phyloP scores from a whole-genome alignment of 2,797 vertebrate species.

The Nasua narica region DNA sequence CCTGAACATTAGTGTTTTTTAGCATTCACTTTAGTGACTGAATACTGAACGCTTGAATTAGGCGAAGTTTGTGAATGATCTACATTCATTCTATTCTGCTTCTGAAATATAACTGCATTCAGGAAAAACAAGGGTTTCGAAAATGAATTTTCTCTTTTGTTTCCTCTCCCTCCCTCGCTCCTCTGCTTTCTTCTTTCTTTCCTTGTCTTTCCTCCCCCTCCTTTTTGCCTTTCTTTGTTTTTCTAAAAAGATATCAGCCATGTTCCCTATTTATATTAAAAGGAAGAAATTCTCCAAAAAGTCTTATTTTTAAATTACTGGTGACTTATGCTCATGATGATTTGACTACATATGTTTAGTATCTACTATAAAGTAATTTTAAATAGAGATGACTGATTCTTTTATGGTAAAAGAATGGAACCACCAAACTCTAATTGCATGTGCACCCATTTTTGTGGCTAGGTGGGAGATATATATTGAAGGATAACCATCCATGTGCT shows the following conservation, averaged over 20 bases:
- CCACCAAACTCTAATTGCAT: background rate
- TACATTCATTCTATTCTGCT: background rate
- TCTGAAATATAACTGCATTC: conserved; percentile 57
- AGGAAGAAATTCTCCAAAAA: background rate
- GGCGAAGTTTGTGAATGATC: background rate
- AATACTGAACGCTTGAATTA: background rate
- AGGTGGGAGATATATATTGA: background rate
- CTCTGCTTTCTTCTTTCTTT: fast-evolving
- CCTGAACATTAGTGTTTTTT: background rate
- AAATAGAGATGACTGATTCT: background rate
- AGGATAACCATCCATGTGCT: background rate
- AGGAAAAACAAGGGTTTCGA: conserved; percentile 64
- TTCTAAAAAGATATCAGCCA: background rate
- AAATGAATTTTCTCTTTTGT: conserved; percentile 15
- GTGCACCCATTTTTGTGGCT: background rate
- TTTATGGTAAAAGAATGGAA: background rate
- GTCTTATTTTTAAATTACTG: background rate
- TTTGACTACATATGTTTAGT: background rate
- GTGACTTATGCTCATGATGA: background rate
- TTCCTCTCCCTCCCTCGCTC: fast-evolving
- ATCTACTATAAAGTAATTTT: background rate
- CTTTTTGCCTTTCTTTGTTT: background rate
- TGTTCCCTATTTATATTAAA: background rate
- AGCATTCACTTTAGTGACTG: background rate
- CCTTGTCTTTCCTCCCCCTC: fast-evolving